These are phyloP conservation scores for Stigmatopora argus DNA, from an alignment of 2,113 vertebrate species.

Conservation along the genomic window DNA sequence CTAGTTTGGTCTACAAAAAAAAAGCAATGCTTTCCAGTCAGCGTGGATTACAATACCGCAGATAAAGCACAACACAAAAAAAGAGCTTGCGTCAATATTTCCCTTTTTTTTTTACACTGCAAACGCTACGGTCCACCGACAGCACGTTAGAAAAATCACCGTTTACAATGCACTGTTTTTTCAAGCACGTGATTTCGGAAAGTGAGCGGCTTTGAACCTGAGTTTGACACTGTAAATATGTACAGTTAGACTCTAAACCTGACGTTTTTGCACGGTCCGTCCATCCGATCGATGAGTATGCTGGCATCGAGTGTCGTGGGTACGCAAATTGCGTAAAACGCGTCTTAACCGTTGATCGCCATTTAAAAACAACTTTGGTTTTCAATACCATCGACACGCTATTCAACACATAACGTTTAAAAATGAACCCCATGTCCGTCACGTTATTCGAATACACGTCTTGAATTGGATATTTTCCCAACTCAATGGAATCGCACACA, in stretches of 20 bases:
- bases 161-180: slow-evolving; percentile 24
- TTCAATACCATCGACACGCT: slow-evolving; percentile 30
- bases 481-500: slow-evolving; percentile 11
- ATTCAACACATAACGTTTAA: slow-evolving; percentile 23
- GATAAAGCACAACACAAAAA: slow-evolving; percentile 57
- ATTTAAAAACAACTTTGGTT: slow-evolving; percentile 41
- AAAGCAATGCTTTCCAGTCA: slow-evolving; percentile 68
- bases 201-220: slow-evolving; percentile 63
- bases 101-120: slow-evolving; percentile 44
- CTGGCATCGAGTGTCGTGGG: slow-evolving; percentile 8
- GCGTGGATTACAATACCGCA: slow-evolving; percentile 65
- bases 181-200: slow-evolving; percentile 40
- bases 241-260: slow-evolving; percentile 19
- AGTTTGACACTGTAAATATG: slow-evolving; percentile 53
- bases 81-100: slow-evolving; percentile 44
- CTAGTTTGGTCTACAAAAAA: slow-evolving; percentile 35
- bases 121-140: slow-evolving; percentile 29
- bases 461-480: no score
- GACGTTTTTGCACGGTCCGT: slow-evolving; percentile 20
- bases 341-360: slow-evolving; percentile 32
- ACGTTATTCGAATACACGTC: no score
- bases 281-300: not conserved
- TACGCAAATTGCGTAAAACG: slow-evolving; percentile 16
- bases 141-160: slow-evolving; percentile 55
- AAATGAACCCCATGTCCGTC: not conserved